Percentiles rank a stretch among this genome's conserved stretches.
Evolutionary conservation across 1,140 invertebrate species (phyloP).

Genomic region (Bombus pascuorum): DNA sequence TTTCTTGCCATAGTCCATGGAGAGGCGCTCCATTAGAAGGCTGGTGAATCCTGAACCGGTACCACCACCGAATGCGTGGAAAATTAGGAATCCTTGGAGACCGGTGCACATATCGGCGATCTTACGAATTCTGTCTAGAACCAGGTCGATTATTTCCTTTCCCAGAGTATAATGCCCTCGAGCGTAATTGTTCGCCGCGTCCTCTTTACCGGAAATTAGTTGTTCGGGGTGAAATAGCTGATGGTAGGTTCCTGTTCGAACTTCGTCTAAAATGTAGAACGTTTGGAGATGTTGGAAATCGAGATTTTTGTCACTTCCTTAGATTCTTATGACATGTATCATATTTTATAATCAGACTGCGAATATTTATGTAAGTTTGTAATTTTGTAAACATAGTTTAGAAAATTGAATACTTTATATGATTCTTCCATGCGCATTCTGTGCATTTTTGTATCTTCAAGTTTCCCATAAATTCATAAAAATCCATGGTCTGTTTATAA

Average conservation of each 20-base stretch:
- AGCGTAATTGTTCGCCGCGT: conserved; percentile 80
- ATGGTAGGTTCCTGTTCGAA: conserved; percentile 86
- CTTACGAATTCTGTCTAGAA: conserved; percentile 75
- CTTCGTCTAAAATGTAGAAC: conserved; percentile 82
- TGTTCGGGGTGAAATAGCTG: conserved; percentile 87
- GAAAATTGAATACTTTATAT: too few relatives aligned
- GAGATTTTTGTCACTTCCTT: neutral
- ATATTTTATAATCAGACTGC: too few relatives aligned
- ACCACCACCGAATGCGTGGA: conserved; percentile 86
- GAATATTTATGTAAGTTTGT: too few relatives aligned
- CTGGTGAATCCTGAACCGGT: conserved; percentile 90
- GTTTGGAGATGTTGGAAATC: neutral
- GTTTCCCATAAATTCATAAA: too few relatives aligned
- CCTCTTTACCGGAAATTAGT: conserved; percentile 87
- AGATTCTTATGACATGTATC: neutral
- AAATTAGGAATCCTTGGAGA: conserved; percentile 86
- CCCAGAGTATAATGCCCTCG: conserved; percentile 87
- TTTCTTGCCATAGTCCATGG: conserved; percentile 87
- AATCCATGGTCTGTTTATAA: too few relatives aligned
- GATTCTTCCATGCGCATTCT: too few relatives aligned
- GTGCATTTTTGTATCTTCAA: too few relatives aligned
- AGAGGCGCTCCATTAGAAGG: conserved; percentile 89
- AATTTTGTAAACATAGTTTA: too few relatives aligned
- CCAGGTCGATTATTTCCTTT: conserved; percentile 84
- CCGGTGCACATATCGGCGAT: conserved; percentile 85